Percentiles rank a stretch among this genome's conserved stretches.
phyloP scores from a whole-genome alignment of 2,113 vertebrate genomes.

The Lasiurus borealis region DNA sequence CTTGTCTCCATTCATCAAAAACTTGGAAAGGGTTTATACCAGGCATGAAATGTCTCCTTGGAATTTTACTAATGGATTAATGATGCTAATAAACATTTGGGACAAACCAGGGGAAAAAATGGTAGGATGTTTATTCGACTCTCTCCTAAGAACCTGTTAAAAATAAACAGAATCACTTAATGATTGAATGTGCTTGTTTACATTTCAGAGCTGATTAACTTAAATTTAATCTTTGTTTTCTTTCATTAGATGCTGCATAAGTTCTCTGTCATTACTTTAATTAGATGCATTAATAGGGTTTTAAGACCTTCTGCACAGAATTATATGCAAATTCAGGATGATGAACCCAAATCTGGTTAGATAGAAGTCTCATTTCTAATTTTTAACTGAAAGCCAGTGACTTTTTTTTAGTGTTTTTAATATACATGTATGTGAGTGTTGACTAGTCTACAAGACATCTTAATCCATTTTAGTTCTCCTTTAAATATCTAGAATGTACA shows the following conservation, averaged over 20 bases:
- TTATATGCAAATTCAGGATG: conserved; percentile 59
- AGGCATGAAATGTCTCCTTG: conserved; percentile 57
- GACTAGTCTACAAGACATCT: neutral
- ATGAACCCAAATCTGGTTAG: conserved; percentile 9
- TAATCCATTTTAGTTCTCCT: conserved; percentile 56
- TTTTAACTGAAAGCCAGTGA: neutral
- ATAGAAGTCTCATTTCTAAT: neutral
- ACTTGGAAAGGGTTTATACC: conserved; percentile 43
- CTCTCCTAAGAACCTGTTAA: conserved; percentile 75
- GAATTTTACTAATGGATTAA: conserved; percentile 75
- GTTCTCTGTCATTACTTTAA: conserved; percentile 86
- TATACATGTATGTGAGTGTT: neutral
- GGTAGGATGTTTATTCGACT: conserved; percentile 52
- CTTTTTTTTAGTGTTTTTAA: neutral
- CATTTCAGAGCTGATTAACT: conserved; percentile 83
- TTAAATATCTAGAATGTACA: conserved; percentile 32
- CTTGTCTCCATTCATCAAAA: conserved; percentile 70
- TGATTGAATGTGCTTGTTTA: conserved; percentile 79
- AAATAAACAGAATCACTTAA: conserved; percentile 81
- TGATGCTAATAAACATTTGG: conserved; percentile 66
- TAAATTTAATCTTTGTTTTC: conserved; percentile 86
- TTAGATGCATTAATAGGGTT: conserved; percentile 84
- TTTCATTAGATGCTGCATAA: conserved; percentile 80
- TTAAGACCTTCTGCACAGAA: conserved; percentile 70
- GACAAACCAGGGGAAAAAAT: conserved; percentile 50